Percentiles rank a stretch among this genome's conserved stretches.
phyloP scores from a whole-genome alignment of 2,888 invertebrate genomes.

The Dorcus hopei region DNA sequence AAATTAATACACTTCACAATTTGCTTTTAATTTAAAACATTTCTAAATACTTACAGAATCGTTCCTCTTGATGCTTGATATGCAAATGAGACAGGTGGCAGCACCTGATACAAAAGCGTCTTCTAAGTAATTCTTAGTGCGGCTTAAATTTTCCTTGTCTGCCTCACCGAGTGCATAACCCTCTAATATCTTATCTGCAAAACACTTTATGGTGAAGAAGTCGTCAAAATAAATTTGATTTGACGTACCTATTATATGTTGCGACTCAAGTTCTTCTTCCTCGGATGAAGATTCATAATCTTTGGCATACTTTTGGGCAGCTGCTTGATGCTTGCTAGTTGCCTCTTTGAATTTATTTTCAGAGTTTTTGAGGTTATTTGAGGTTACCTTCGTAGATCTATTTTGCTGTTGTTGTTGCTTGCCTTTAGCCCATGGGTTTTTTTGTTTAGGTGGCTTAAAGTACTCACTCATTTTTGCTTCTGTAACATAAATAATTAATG shows the following conservation, averaged over 20 bases:
- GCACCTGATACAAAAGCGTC: constrained; percentile 77
- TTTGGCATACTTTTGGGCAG: constrained; percentile 51
- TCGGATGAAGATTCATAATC: constrained; percentile 55
- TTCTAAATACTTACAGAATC: constrained; percentile 57
- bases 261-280: constrained; percentile 54
- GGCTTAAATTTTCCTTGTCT: constrained; percentile 49
- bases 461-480: too few relatives aligned
- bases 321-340: constrained; percentile 51
- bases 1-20: constrained; percentile 6
- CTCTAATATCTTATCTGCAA: constrained; percentile 51
- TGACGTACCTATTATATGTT: constrained; percentile 49
- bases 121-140: constrained; percentile 71
- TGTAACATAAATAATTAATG: too few relatives aligned
- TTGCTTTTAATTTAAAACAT: neutral
- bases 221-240: constrained; percentile 5
- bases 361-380: constrained; percentile 23
- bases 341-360: constrained; percentile 50
- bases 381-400: constrained; percentile 19
- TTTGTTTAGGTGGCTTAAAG: constrained; percentile 3
- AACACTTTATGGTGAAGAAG: constrained; percentile 2
- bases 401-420: constrained; percentile 2
- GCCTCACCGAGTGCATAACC: constrained; percentile 50
- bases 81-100: constrained; percentile 85
- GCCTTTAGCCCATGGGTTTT: constrained; percentile 18
- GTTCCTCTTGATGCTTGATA: constrained; percentile 76